Evolutionary conservation across 2,113 vertebrate species (phyloP).

Genomic region (Toxotes jaculatrix): DNA sequence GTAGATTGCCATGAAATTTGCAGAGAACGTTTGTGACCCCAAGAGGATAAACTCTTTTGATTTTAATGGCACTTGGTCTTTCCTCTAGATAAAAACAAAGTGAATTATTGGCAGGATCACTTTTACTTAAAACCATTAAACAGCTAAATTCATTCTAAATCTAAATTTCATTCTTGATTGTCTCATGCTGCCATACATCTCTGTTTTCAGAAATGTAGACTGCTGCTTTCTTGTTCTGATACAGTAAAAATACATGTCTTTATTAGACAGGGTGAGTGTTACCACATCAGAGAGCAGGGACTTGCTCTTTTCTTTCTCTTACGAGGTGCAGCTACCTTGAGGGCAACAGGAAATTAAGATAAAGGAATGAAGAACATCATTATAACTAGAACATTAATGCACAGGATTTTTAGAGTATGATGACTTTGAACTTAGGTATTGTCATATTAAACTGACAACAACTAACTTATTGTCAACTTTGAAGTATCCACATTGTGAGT

Average conservation of each 20-base stretch:
- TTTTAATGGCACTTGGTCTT: background rate
- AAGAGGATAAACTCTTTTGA: conserved; percentile 3
- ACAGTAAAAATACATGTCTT: background rate
- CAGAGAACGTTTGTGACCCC: background rate
- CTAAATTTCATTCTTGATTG: background rate
- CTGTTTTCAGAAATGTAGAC: background rate
- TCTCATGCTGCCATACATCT: background rate
- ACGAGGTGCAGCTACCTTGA: background rate
- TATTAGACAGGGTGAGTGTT: background rate
- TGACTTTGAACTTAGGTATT: background rate
- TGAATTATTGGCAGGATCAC: background rate
- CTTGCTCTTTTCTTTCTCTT: background rate
- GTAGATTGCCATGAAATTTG: background rate
- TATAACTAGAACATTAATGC: background rate
- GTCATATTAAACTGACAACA: no score
- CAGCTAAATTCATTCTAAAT: background rate
- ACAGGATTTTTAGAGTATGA: background rate
- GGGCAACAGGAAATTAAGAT: background rate
- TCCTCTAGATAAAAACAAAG: background rate
- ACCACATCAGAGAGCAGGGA: background rate
- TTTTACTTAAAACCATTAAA: background rate
- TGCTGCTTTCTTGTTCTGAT: background rate
- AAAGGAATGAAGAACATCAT: background rate
- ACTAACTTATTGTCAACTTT: no score
- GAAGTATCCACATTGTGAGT: background rate